These are phyloP conservation scores for Oscheius sp. DNA, from an alignment of 1,140 invertebrate genomes.

Conservation along the genomic window DNA sequence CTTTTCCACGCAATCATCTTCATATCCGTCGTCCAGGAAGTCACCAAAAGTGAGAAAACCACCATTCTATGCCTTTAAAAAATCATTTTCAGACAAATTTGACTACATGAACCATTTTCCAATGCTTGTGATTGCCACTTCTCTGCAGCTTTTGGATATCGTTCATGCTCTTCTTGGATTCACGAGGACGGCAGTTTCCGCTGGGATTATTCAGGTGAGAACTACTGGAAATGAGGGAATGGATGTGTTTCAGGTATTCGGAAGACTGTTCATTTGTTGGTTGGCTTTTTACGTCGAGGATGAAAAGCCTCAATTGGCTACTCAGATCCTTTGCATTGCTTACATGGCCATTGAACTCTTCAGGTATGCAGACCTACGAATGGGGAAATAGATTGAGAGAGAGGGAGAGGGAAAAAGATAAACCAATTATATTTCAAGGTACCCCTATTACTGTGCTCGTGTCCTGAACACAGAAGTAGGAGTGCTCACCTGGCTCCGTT, in stretches of 20 bases:
- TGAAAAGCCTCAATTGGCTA: not conserved
- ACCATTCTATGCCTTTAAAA: not conserved
- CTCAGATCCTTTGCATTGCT: not conserved
- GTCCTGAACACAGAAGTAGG: not conserved
- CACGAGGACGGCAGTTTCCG: not conserved
- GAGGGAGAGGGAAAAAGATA: not conserved
- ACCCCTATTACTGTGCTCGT: not conserved
- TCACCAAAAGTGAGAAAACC: not conserved
- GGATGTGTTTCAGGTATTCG: not conserved
- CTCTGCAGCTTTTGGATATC: constrained; percentile 4
- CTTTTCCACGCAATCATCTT: not conserved
- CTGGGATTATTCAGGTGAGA: not conserved
- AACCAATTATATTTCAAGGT: not conserved
- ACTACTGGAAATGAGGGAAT: not conserved
- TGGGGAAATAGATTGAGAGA: no score
- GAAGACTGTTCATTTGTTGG: not conserved
- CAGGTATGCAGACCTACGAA: not conserved
- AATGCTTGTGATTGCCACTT: not conserved
- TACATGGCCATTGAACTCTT: not conserved
- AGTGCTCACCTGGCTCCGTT: constrained; percentile 3
- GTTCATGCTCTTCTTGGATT: not conserved
- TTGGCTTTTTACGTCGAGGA: not conserved
- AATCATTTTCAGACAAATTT: not conserved
- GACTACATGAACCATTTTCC: not conserved
- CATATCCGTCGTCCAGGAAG: not conserved